A percentile compares a stretch with the other conserved stretches of the same genome.
phyloP scores from a whole-genome alignment of 2,113 vertebrate species.

The Piprites chloris region DNA sequence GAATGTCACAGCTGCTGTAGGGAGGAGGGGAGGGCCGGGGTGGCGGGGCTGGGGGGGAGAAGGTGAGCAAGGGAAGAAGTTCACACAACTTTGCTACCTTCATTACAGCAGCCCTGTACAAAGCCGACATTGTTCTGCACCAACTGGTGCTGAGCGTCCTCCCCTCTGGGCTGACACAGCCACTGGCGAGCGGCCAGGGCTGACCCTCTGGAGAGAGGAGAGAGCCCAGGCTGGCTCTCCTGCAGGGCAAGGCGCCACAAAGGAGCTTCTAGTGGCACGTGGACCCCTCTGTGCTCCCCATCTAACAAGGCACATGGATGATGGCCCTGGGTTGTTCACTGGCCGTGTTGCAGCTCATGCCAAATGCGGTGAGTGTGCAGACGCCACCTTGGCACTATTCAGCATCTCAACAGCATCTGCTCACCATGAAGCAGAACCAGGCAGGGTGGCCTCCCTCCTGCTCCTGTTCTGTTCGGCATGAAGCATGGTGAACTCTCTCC shows the following conservation, averaged over 20 bases:
- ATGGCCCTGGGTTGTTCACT: not conserved
- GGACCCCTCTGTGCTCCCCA: not conserved
- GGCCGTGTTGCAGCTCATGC: fast-evolving
- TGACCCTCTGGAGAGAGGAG: too few species aligned
- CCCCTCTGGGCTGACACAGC: fast-evolving
- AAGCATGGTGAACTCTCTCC: not conserved
- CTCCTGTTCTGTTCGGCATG: not conserved
- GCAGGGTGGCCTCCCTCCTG: not conserved
- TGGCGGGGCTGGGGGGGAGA: too few species aligned
- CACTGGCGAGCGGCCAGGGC: not conserved
- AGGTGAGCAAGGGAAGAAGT: not conserved
- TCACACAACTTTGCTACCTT: not conserved
- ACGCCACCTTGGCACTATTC: not conserved
- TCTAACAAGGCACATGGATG: fast-evolving
- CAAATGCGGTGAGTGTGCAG: fast-evolving
- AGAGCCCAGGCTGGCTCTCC: not conserved
- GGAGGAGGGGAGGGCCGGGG: not conserved
- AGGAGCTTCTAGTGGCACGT: fast-evolving
- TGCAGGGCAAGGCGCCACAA: fast-evolving
- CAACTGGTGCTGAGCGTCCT: not conserved
- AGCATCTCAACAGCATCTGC: not conserved
- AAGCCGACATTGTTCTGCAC: not conserved
- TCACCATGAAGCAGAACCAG: not conserved
- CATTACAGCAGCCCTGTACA: not conserved
- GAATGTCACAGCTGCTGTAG: not conserved